Evolutionary conservation across 2,888 invertebrate species (phyloP).

Genomic region (Meghimatium bilineatum): DNA sequence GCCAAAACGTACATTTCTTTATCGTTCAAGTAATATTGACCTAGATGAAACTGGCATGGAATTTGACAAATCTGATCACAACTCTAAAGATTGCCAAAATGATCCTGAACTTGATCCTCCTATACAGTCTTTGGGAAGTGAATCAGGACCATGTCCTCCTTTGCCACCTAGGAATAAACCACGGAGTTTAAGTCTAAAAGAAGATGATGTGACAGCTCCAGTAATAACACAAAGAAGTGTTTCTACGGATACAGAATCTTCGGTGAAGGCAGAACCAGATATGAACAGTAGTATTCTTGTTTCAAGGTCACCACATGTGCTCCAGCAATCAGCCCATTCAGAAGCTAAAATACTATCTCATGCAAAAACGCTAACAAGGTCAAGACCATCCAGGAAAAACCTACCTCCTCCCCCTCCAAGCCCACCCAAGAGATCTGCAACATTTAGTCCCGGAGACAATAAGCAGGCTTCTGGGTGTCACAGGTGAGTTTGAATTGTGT

Average conservation of each 20-base stretch:
- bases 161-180: conserved; percentile 56
- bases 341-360: neutral
- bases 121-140: conserved; percentile 42
- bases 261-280: neutral
- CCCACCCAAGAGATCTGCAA: conserved; percentile 42
- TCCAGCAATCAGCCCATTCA: neutral
- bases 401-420: conserved; percentile 65
- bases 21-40: conserved; percentile 62
- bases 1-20: conserved; percentile 63
- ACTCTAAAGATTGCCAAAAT: neutral
- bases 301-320: neutral
- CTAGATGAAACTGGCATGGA: conserved; percentile 66
- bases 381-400: conserved; percentile 63
- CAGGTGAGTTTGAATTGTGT: neutral
- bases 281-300: neutral
- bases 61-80: conserved; percentile 53
- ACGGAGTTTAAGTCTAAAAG: conserved; percentile 3
- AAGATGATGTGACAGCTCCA: neutral
- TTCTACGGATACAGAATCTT: neutral
- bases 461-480: neutral
- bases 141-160: conserved; percentile 46
- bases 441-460: conserved; percentile 39
- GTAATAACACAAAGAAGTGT: neutral
- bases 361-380: neutral
- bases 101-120: conserved; percentile 47